Conservation (phyloP, 2,888 invertebrate genomes). For the Callinectes sapidus region DNA sequence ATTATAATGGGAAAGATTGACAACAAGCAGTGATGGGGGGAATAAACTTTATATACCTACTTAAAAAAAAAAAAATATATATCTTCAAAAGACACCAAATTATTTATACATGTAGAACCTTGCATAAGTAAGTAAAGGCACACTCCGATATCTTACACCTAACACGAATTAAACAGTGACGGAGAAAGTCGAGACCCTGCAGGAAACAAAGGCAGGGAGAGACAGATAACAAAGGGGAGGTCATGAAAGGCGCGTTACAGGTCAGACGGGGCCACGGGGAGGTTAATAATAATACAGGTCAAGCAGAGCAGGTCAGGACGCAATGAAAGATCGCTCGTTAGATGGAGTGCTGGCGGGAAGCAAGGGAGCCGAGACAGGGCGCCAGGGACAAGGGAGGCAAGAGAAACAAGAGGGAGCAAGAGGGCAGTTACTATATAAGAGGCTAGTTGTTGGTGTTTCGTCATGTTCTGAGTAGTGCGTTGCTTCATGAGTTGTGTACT, state of each 20-base stretch:
- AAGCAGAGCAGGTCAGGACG: not conserved
- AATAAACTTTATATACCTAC: too few relatives aligned
- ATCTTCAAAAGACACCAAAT: too few relatives aligned
- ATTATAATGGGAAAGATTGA: too few relatives aligned
- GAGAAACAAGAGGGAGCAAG: too few relatives aligned
- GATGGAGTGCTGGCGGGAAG: not conserved
- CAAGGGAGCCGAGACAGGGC: not conserved
- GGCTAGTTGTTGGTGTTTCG: not conserved
- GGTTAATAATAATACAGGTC: not conserved
- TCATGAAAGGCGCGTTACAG: not conserved
- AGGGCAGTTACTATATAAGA: not conserved
- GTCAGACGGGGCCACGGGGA: not conserved
- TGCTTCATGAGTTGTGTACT: too few relatives aligned
- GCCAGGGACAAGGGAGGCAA: not conserved
- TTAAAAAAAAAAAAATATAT: too few relatives aligned
- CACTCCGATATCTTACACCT: not conserved
- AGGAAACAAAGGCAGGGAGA: not conserved
- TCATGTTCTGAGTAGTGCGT: not conserved
- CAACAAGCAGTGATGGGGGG: too few relatives aligned
- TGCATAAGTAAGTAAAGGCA: too few relatives aligned
- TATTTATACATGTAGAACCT: too few relatives aligned
- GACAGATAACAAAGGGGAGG: constrained; percentile 24
- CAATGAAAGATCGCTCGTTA: not conserved
- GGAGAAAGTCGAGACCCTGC: not conserved
- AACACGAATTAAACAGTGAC: not conserved